Percentiles rank a stretch among this genome's conserved stretches.
phyloP scores from a whole-genome alignment of 1,140 invertebrate species.

The Drosophila prosaltans region DNA sequence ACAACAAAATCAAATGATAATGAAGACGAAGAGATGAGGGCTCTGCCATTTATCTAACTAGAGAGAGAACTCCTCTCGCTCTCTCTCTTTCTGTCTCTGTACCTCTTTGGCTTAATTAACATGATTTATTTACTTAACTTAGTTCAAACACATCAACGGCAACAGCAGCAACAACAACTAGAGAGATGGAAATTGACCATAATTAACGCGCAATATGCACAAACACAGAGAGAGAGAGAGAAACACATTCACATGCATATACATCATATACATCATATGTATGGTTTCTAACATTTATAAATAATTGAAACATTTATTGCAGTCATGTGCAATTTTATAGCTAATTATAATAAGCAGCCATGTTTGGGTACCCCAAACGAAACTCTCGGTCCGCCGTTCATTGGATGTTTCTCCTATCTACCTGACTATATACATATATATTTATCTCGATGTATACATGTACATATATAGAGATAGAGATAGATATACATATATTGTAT shows the following conservation, averaged over 20 bases:
- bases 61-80: not conserved
- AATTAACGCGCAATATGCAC: constrained; percentile 65
- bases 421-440: constrained; percentile 24
- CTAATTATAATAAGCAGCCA: constrained; percentile 75
- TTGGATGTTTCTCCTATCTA: constrained; percentile 3
- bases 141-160: constrained; percentile 14
- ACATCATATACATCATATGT: not conserved
- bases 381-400: constrained; percentile 21
- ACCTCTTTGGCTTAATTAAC: constrained; percentile 56
- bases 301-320: constrained; percentile 81
- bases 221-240: not conserved
- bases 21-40: constrained; percentile 29
- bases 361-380: constrained; percentile 19
- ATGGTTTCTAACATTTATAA: constrained; percentile 60
- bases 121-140: constrained; percentile 59
- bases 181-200: constrained; percentile 63
- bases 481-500: not conserved
- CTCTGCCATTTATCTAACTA: not conserved
- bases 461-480: not conserved
- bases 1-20: constrained; percentile 28
- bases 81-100: not conserved
- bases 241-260: constrained; percentile 14
- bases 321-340: constrained; percentile 75
- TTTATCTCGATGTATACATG: not conserved
- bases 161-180: constrained; percentile 37